These are phyloP conservation scores for Propsilocerus akamusi DNA, from an alignment of 1,140 invertebrate species.

Conservation along the genomic window DNA sequence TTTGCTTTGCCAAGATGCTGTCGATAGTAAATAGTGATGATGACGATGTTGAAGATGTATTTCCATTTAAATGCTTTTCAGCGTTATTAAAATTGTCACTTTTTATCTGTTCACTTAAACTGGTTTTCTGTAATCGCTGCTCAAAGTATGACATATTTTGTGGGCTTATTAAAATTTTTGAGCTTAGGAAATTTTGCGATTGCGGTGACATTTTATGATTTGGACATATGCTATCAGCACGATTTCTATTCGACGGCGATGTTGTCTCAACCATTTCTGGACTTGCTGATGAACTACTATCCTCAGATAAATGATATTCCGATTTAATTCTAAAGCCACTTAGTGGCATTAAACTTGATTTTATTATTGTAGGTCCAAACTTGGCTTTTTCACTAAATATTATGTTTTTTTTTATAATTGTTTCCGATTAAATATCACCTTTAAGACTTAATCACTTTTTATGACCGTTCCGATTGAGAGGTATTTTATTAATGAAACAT, in stretches of 20 bases:
- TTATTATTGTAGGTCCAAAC: background rate
- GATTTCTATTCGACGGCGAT: background rate
- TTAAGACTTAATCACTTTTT: too few relatives aligned
- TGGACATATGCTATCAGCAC: background rate
- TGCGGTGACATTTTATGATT: background rate
- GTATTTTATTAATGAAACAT: too few relatives aligned
- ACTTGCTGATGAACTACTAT: background rate
- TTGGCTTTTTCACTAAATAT: too few relatives aligned
- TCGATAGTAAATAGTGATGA: constrained; percentile 62
- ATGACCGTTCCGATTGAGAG: too few relatives aligned
- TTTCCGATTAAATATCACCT: too few relatives aligned
- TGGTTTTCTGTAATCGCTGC: background rate
- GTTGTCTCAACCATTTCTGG: background rate
- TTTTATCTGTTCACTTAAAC: background rate
- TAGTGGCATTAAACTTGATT: background rate
- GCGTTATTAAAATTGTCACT: background rate
- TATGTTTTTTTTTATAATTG: too few relatives aligned
- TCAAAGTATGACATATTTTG: background rate
- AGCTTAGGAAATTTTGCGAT: background rate
- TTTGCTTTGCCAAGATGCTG: constrained; percentile 41
- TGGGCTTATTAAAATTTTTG: background rate
- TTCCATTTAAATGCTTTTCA: background rate
- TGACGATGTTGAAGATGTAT: constrained; percentile 30
- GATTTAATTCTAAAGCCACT: background rate
- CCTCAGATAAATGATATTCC: background rate